Base-by-base conservation (phyloP, 2,113 vertebrate genomes). In the Cyprinodon brontotheroides region DNA sequence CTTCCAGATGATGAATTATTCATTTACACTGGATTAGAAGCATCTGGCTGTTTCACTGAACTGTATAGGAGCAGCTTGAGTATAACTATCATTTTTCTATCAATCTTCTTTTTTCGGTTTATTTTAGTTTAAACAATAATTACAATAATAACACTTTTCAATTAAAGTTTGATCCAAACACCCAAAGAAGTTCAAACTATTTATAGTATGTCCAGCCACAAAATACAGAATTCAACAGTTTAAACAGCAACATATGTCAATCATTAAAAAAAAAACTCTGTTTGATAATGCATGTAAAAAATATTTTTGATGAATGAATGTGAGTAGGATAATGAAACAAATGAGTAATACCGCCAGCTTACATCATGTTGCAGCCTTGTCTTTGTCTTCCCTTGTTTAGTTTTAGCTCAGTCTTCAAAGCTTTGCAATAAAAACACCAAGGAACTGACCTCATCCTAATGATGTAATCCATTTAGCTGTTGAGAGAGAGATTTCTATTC, bases 351-450 rank as follows among this genome's bases (percentile, higher is more conserved):
- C 6, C 7, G 50, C 20, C 80, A 86, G 86, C 84, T 89, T 71
- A 83, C 68, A 85, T 84, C 75, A 77, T 75, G 70, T 53, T 86
- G 88, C 79, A 53, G 70, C 62, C 81, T 61, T 75, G 38, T 22
- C 61, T 61, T 67, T 43, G 20, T 73, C 13, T 41, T 41, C 40
- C 14, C 75, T 62, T 59, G 40, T 59, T 65, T 60, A 45, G 37
- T 36, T 41, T 71, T 45, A 37, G 0, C 65, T 81, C 75, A 45
- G 59, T 53, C 60, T 68, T 20, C 39, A 37, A 81, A 81, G 61
- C 72, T 39, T 80, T 78, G 81, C 85, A 83, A 75, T 86, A 82
- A 85, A 89, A 89, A 83, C 80, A 86, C 78, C 70, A 81, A 75
- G 79, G 79, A 60, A 6, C 66, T 88, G 85, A 89, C 85, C 83